These are phyloP conservation scores for Corydoras maculifer DNA, from an alignment of 2,113 vertebrate genomes.

Conservation along the genomic window DNA sequence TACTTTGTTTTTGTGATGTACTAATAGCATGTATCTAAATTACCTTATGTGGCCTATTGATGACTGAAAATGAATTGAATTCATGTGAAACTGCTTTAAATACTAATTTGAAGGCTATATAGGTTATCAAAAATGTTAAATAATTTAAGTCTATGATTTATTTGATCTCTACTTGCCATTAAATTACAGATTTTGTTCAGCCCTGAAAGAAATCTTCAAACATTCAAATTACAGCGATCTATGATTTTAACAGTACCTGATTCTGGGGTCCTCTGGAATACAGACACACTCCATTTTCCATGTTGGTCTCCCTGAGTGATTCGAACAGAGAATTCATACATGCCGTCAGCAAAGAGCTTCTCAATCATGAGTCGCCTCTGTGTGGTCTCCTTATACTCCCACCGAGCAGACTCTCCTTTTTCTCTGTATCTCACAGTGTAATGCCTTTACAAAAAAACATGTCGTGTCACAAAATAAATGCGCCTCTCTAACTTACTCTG, in stretches of 20 bases:
- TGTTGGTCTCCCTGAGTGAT: conserved; percentile 78
- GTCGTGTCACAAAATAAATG: not conserved
- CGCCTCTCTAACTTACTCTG: not conserved
- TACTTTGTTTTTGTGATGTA: too few species aligned
- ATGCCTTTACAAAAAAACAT: conserved; percentile 60
- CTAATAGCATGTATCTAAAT: too few species aligned
- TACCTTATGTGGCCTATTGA: too few species aligned
- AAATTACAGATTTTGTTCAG: too few species aligned
- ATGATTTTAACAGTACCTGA: conserved; percentile 67
- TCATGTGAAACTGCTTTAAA: too few species aligned
- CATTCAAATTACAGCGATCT: too few species aligned
- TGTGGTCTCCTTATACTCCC: conserved; percentile 82
- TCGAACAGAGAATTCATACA: conserved; percentile 92
- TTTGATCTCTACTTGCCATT: too few species aligned
- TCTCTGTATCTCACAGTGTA: conserved; percentile 87
- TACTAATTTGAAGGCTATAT: too few species aligned
- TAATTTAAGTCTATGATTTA: too few species aligned
- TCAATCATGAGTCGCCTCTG: conserved; percentile 80
- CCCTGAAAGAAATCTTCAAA: too few species aligned
- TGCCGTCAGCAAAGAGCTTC: conserved; percentile 77
- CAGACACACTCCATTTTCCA: conserved; percentile 84
- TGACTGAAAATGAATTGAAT: too few species aligned
- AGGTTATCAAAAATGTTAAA: too few species aligned
- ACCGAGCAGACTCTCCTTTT: conserved; percentile 89
- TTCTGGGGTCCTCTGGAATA: conserved; percentile 93